Conservation (phyloP, 1,140 invertebrate genomes). For the Dermatophagoides farinae region DNA sequence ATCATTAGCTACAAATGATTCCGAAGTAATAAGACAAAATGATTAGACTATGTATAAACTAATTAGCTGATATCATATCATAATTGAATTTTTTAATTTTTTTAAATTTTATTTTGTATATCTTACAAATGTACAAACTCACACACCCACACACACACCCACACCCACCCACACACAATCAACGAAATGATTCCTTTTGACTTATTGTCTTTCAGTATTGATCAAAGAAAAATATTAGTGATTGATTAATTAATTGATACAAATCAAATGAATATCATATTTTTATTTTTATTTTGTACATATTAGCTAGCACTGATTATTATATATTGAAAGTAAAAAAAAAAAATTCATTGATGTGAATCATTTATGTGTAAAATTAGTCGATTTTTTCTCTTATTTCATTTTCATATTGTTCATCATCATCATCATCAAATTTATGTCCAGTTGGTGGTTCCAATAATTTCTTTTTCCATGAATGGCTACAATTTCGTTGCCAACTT, state of each 20-base stretch:
- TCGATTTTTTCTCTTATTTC: too few relatives aligned
- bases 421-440: too few relatives aligned
- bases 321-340: not conserved
- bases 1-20: conserved; percentile 14
- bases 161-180: not conserved
- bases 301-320: too few relatives aligned
- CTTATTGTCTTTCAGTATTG: not conserved
- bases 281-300: too few relatives aligned
- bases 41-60: not conserved
- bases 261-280: too few relatives aligned
- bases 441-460: not conserved
- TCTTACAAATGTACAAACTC: too few relatives aligned
- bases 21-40: not conserved
- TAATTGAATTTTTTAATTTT: too few relatives aligned
- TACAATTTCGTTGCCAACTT: not conserved
- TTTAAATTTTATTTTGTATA: too few relatives aligned
- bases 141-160: not conserved
- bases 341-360: not conserved
- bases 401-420: too few relatives aligned
- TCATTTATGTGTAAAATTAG: not conserved
- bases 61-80: not conserved
- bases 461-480: not conserved
- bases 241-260: too few relatives aligned
- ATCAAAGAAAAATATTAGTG: too few relatives aligned
- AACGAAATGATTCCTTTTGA: not conserved